Conservation (phyloP, 2,797 vertebrate genomes). For the Eurystomus glaucurus region DNA sequence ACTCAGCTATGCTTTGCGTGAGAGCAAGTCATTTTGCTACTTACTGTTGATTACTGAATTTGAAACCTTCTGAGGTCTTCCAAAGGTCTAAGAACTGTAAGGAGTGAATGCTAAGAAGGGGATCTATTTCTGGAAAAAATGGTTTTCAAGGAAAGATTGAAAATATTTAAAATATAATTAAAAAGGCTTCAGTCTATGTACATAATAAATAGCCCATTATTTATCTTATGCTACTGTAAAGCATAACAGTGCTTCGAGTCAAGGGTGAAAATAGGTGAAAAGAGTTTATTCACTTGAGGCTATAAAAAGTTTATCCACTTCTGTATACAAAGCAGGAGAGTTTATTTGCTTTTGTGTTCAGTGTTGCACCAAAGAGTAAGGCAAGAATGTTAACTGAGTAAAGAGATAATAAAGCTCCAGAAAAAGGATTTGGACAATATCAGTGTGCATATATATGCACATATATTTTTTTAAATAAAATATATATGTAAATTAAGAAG, state of each 20-base stretch:
- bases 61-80: slow-evolving; percentile 10
- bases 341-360: neutral
- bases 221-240: neutral
- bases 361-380: neutral
- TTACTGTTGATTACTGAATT: slow-evolving; percentile 39
- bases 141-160: neutral
- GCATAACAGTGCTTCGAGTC: neutral
- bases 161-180: neutral
- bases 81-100: neutral
- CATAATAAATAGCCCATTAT: neutral
- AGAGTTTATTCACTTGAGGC: neutral
- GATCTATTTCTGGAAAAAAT: neutral
- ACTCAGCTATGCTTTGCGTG: slow-evolving; percentile 33
- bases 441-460: neutral
- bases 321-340: neutral
- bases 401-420: neutral
- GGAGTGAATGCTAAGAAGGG: neutral
- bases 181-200: neutral
- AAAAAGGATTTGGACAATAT: neutral
- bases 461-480: neutral
- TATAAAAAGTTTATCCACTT: neutral
- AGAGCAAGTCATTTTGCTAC: slow-evolving; percentile 30
- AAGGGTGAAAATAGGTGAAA: neutral
- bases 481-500: neutral
- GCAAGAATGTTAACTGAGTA: neutral